phyloP scores from a whole-genome alignment of 2,888 invertebrate species.

The Patella ulyssiponensis region DNA sequence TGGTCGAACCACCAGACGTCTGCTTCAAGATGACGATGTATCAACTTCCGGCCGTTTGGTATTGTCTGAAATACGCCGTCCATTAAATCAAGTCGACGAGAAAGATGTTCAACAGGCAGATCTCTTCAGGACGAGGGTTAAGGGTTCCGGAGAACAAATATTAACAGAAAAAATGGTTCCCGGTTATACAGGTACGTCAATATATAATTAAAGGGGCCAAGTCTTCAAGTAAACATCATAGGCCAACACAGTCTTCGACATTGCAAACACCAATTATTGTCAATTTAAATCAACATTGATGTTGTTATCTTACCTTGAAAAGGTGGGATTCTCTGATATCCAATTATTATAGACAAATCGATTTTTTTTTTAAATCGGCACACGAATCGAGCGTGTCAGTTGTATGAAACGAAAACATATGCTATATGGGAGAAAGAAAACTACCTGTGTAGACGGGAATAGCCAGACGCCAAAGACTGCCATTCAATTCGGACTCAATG shows the following conservation, averaged over 20 bases:
- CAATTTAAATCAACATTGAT: no score
- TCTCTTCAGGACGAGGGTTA: slow-evolving; percentile 49
- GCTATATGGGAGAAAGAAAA: no score
- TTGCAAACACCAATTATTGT: no score
- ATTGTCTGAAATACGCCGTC: slow-evolving; percentile 48
- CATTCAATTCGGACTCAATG: no score
- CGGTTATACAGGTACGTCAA: slow-evolving; percentile 61
- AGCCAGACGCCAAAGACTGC: no score
- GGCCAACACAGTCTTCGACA: no score
- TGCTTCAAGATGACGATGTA: slow-evolving; percentile 51
- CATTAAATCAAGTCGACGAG: slow-evolving; percentile 25
- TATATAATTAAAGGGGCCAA: neutral
- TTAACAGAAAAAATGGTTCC: slow-evolving; percentile 61
- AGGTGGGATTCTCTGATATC: neutral
- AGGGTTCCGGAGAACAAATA: slow-evolving; percentile 64
- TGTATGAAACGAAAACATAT: neutral
- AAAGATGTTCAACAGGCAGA: slow-evolving; percentile 31
- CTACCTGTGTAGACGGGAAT: no score
- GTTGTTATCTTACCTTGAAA: no score
- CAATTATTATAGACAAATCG: no score
- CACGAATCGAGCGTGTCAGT: neutral
- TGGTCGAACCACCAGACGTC: slow-evolving; percentile 58
- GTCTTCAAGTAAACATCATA: no score
- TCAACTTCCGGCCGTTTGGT: slow-evolving; percentile 61
- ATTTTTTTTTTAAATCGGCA: no score